Percentiles rank a stretch among this genome's conserved stretches.
These are phyloP conservation scores for Notodonta ziczac DNA, from an alignment of 2,888 invertebrate species.

Conservation along the genomic window DNA sequence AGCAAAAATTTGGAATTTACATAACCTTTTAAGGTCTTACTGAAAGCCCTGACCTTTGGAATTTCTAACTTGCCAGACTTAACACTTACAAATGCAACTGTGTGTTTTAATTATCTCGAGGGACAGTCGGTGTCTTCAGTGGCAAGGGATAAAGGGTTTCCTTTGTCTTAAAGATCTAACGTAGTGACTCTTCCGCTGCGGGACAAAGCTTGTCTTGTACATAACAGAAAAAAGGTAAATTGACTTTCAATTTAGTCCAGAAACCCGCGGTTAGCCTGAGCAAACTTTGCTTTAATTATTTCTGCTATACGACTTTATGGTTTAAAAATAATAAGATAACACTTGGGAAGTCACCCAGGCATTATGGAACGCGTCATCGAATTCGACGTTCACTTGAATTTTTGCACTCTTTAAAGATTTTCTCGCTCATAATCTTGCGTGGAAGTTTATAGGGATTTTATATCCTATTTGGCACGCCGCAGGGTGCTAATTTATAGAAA, in stretches of 20 bases:
- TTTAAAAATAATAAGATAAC: too few relatives aligned
- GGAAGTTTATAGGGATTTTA: background rate
- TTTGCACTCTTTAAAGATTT: background rate
- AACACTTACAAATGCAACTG: conserved; percentile 27
- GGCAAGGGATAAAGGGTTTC: conserved; percentile 22
- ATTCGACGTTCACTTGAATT: background rate
- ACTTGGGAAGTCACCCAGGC: too few relatives aligned
- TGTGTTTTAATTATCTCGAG: conserved; percentile 34
- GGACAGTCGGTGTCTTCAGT: conserved; percentile 16
- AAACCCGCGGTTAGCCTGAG: background rate
- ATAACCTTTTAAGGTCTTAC: background rate
- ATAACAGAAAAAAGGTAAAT: conserved; percentile 11
- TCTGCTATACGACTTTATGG: too few relatives aligned
- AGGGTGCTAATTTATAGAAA: conserved; percentile 21
- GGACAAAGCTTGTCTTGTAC: conserved; percentile 8
- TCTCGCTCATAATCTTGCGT: background rate
- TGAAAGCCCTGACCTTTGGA: background rate
- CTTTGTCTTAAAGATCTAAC: conserved; percentile 22
- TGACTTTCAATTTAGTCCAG: conserved; percentile 17
- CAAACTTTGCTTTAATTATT: too few relatives aligned
- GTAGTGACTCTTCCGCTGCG: conserved; percentile 13
- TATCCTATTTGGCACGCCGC: conserved; percentile 21
- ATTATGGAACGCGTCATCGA: too few relatives aligned
- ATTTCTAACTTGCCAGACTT: background rate
- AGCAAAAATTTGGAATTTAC: too few relatives aligned